Percentiles rank a stretch among this genome's conserved stretches.
Conservation (phyloP, 2,888 invertebrate genomes). For the Caenorhabditis uteleia region DNA sequence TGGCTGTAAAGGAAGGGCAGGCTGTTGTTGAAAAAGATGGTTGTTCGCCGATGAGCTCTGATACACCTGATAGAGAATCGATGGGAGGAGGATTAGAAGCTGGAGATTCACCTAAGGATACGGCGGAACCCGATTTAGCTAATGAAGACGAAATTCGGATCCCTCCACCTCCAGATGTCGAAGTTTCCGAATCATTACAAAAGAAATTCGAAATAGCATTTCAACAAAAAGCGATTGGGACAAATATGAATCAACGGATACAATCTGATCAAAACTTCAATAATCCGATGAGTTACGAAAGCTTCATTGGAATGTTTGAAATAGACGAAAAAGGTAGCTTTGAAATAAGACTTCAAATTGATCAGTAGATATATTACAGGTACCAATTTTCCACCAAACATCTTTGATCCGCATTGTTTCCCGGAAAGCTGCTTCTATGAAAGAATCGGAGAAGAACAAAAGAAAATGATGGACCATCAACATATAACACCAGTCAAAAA, state of each 20-base stretch:
- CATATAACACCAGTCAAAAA: background rate
- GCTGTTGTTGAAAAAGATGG: no score
- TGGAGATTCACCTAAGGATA: slow-evolving; percentile 1
- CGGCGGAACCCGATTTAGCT: background rate
- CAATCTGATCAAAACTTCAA: slow-evolving; percentile 38
- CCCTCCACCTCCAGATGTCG: slow-evolving; percentile 21
- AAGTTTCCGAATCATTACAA: slow-evolving; percentile 11
- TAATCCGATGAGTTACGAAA: slow-evolving; percentile 53
- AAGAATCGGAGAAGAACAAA: slow-evolving; percentile 39
- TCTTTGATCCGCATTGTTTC: slow-evolving; percentile 49
- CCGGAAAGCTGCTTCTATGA: slow-evolving; percentile 52
- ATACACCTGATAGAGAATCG: slow-evolving; percentile 18
- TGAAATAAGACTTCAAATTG: no score
- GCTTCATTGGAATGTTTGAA: slow-evolving; percentile 47
- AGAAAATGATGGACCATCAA: slow-evolving; percentile 27
- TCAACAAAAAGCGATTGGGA: slow-evolving; percentile 31
- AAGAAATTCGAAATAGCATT: slow-evolving; percentile 29
- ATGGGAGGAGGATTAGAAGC: no score
- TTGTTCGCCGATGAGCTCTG: slow-evolving; percentile 8
- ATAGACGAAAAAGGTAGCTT: slow-evolving; percentile 45
- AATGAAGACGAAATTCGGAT: slow-evolving; percentile 14
- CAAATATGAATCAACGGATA: slow-evolving; percentile 36
- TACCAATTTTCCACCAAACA: slow-evolving; percentile 40
- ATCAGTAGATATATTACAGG: slow-evolving; percentile 14
- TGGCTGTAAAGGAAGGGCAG: slow-evolving; percentile 29